Conservation (phyloP, 2,797 vertebrate species). For the Xerus rutilus region DNA sequence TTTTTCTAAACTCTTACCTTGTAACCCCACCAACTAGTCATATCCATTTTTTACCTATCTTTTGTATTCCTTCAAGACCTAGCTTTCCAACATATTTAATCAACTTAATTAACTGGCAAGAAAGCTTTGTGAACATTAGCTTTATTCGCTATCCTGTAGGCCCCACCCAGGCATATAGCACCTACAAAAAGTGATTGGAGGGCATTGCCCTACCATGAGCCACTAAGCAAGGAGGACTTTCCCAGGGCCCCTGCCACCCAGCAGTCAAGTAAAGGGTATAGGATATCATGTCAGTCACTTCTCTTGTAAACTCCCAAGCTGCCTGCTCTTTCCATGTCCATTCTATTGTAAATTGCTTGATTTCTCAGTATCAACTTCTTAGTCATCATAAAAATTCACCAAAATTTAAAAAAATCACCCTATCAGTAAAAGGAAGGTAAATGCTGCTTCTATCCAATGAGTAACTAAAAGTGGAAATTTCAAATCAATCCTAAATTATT, state of each 20-base stretch:
- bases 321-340: background rate
- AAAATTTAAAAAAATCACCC: background rate
- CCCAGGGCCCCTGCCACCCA: background rate
- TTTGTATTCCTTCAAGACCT: background rate
- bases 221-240: fast-evolving
- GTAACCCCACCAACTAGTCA: fast-evolving
- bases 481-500: background rate
- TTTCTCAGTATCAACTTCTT: background rate
- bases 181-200: background rate
- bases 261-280: fast-evolving
- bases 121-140: background rate
- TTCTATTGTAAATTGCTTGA: background rate
- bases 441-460: background rate
- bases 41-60: background rate
- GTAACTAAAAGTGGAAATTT: background rate
- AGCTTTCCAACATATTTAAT: background rate
- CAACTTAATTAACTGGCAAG: background rate
- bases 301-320: background rate
- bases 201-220: fast-evolving
- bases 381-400: conserved; percentile 4
- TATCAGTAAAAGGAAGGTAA: background rate
- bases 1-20: background rate
- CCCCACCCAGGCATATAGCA: background rate
- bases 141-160: background rate
- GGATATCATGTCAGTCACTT: background rate